Conservation (phyloP, 2,797 vertebrate genomes). For the Smutsia gigantea region DNA sequence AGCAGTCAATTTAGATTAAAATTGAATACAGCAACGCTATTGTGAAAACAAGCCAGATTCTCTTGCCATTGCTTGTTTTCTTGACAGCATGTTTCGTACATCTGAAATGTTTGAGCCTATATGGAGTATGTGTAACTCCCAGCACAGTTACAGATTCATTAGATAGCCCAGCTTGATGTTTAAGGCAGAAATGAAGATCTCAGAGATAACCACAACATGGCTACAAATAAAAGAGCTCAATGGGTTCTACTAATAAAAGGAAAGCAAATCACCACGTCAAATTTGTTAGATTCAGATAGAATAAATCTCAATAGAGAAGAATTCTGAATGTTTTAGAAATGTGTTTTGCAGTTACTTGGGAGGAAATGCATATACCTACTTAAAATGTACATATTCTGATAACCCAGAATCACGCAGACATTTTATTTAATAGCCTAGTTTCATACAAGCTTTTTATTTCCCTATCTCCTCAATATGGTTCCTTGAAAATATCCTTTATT, state of each 20-base stretch:
- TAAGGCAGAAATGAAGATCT: constrained; percentile 85
- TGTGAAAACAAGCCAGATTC: constrained; percentile 79
- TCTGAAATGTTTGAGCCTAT: constrained; percentile 79
- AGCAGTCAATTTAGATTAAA: constrained; percentile 87
- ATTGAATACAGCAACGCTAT: constrained; percentile 79
- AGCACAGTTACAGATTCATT: constrained; percentile 86
- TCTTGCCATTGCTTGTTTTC: constrained; percentile 83
- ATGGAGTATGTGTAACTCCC: constrained; percentile 77
- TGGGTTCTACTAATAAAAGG: constrained; percentile 87
- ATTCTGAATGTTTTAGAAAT: constrained; percentile 81
- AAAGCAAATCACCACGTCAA: constrained; percentile 87
- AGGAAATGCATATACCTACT: constrained; percentile 72
- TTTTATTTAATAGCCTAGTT: constrained; percentile 79
- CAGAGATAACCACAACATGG: constrained; percentile 82
- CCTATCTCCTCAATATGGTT: constrained; percentile 52
- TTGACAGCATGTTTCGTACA: constrained; percentile 85
- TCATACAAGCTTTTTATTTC: constrained; percentile 75
- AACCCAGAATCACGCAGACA: constrained; percentile 74
- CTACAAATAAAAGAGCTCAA: constrained; percentile 85
- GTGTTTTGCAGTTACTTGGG: constrained; percentile 75
- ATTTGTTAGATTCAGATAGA: constrained; percentile 85
- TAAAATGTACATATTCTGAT: constrained; percentile 81
- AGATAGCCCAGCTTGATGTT: constrained; percentile 88
- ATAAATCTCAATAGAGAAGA: constrained; percentile 83
- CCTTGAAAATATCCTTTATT: constrained; percentile 77